A percentile compares a stretch with the other conserved stretches of the same genome.
Conservation (phyloP, 2,797 vertebrate genomes). For the Euthynnus affinis region DNA sequence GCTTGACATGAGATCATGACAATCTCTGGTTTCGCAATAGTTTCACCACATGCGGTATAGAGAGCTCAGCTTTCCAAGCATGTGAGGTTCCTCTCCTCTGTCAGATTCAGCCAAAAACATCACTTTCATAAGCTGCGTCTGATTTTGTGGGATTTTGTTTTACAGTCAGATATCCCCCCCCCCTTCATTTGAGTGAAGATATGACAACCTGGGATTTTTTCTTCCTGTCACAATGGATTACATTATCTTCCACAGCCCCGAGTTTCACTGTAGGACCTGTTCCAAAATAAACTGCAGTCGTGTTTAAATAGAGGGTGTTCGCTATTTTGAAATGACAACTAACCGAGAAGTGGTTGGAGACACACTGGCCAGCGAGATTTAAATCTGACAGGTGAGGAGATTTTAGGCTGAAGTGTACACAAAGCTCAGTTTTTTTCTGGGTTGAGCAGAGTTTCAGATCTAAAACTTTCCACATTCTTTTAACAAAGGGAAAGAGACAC, state of each 20-base stretch:
- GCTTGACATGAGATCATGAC: conserved; percentile 32
- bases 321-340: background rate
- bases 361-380: too few relatives aligned
- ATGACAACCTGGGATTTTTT: too few relatives aligned
- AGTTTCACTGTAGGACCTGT: background rate
- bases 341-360: background rate
- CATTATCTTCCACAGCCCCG: background rate
- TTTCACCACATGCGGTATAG: conserved; percentile 21
- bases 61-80: background rate
- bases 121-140: background rate
- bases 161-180: background rate
- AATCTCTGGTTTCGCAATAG: conserved; percentile 30
- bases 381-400: background rate
- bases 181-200: background rate
- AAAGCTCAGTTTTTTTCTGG: background rate
- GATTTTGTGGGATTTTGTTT: background rate
- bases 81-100: background rate
- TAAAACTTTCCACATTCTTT: too few relatives aligned
- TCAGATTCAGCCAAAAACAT: background rate
- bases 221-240: background rate
- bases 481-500: too few relatives aligned
- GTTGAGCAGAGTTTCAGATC: background rate
- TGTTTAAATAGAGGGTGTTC: background rate
- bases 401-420: background rate
- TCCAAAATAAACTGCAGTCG: background rate